phyloP scores from a whole-genome alignment of 2,888 invertebrate genomes.

The Aspidapion aeneum region DNA sequence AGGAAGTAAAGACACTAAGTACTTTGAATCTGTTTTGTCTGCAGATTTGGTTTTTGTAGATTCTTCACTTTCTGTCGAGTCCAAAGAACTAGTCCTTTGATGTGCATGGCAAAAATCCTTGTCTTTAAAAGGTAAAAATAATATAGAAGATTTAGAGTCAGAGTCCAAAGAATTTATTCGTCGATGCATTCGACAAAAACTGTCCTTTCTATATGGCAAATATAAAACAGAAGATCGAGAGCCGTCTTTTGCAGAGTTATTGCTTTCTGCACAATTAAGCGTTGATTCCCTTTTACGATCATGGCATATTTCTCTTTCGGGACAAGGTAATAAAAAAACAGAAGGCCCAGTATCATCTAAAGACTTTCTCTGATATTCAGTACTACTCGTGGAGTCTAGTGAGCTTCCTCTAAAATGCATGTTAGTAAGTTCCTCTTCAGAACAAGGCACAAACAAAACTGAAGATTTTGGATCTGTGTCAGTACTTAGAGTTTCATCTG shows the following conservation, averaged over 20 bases:
- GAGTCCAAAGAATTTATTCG: neutral
- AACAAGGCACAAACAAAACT: neutral
- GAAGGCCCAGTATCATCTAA: neutral
- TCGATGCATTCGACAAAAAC: too few relatives aligned
- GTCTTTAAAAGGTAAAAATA: neutral
- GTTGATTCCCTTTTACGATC: too few relatives aligned
- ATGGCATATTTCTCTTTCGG: neutral
- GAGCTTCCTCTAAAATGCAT: neutral
- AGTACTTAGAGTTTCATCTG: conserved; percentile 33
- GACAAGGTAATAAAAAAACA: neutral
- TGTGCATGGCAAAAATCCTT: neutral
- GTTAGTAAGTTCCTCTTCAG: neutral
- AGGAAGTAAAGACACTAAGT: too few relatives aligned
- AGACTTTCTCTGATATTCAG: neutral
- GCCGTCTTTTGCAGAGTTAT: too few relatives aligned
- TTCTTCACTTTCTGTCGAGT: neutral
- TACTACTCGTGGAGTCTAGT: neutral
- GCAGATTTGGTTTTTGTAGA: neutral
- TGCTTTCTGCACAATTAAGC: too few relatives aligned
- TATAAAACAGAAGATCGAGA: too few relatives aligned
- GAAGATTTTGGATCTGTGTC: conserved; percentile 28
- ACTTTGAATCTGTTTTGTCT: neutral
- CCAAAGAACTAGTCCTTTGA: neutral
- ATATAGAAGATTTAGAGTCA: neutral
- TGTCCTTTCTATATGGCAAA: too few relatives aligned